Evolutionary conservation across 2,797 vertebrate genomes (phyloP), one percentile per base, ranked within the genome.

Genomic region (Pseudopleuronectes americanus): DNA sequence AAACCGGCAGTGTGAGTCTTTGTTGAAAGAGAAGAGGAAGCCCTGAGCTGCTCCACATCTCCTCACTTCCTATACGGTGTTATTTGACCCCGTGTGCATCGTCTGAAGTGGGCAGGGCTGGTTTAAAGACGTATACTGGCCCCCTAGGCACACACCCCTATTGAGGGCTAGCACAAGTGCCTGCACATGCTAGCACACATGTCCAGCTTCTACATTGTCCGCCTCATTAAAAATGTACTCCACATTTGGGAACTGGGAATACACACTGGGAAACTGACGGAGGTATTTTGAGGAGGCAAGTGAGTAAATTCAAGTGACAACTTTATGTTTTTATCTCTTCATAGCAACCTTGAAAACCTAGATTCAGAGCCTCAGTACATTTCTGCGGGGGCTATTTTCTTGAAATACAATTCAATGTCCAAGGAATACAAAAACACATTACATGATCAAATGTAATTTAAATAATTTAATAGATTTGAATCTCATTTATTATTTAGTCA

Each of bases 61-160:
- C 67, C 74, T 79, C 61, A 59, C 57, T 87, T 84, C 69, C 78
- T 69, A 54, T 71, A 66, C 71, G 47, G 76, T 67, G 81, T 87
- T 80, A 90, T 86, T 76, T 71, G 79, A 90, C 48, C 52, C 77
- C 65, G 23, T 60, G 60, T 58, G 78, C 48, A 67, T 7, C 73
- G 63, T 74, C 56, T 74, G 41, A 33, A 33, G 77, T 55, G 55
- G 66, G 81, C 57, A 72, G 72, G 68, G 74, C 60, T 22, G 49
- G 57, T 71, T 76, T 73, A 52, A 77, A 77, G 71, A 71, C 19
- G 5, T 41, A 75, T 19, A 28, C 57, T n/a, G 49, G 31, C 16
- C 22, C 3, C 63, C 24, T 26, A 19, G 54, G 70, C n/a, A 73
- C 62, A 60, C 60, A 59, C 8, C 9, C 8, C 36, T 43, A 21